Base-by-base conservation (phyloP, 1,140 invertebrate species). In the Oreohelix idahoensis region DNA sequence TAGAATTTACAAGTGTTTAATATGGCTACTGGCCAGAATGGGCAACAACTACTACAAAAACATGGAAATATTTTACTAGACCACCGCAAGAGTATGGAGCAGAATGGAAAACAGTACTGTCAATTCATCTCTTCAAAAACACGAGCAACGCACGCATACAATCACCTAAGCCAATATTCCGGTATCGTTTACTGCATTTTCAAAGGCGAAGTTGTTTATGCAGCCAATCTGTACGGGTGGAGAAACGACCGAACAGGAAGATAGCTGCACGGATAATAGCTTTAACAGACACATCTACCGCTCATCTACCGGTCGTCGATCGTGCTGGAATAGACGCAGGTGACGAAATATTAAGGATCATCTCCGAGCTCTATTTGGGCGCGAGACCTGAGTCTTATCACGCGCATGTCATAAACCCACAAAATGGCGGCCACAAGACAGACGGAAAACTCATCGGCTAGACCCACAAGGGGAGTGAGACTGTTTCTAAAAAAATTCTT, bases 261-360 rank as follows among this genome's bases (percentile, higher is more conserved):
- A 66, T 66, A 66, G n/a, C 23, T 66, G 63, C 29, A 0, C 11
- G 63, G n/a, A 32, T 66, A 32, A 66, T 66, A 0, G 29, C 29
- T 66, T 66, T 66, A 66, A 17, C 63, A 66, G 63, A 66, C n/a
- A 17, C 63, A 66, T 66, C 53, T 23, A 58, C 13, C 53, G 13
- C 53, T 58, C 53, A 58, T 58, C 63, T 32, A 66, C 63, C 63
- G n/a, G 1, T 66, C 63, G 63, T 66, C 63, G 63, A 66, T 66
- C n/a, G 63, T 32, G 63, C 63, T 66, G 63, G 63, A 29, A 66
- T 66, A 66, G 63, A 66, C 63, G 63, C 63, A 66, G 63, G 63
- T 66, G 63, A 66, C 29, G 63, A 66, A 66, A 66, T 66, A 66
- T 66, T 66, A 29, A 66, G 63, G 63, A 66, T 66, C 63, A 66